These are phyloP conservation scores for Danio kyathit DNA, from an alignment of 2,797 vertebrate species.

Conservation along the genomic window DNA sequence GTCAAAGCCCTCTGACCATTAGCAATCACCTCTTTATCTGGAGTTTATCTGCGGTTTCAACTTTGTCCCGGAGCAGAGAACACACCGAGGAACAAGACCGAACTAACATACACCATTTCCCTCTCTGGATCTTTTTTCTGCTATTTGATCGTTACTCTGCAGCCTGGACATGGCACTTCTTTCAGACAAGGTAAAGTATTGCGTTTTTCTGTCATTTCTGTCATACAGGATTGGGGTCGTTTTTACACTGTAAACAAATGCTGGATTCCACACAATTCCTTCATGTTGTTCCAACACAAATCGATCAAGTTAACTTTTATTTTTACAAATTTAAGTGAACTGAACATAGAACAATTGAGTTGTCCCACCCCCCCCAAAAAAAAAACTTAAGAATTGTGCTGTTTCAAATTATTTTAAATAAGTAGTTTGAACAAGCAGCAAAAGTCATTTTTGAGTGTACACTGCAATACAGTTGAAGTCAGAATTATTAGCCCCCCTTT, in stretches of 20 bases:
- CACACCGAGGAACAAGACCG: constrained; percentile 10
- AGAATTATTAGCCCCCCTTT: too few relatives aligned
- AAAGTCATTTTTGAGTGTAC: too few relatives aligned
- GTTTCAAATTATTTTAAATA: too few relatives aligned
- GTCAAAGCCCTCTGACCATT: constrained; percentile 32
- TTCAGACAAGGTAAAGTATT: constrained; percentile 51
- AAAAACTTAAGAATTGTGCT: too few relatives aligned
- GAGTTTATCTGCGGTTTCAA: constrained; percentile 49
- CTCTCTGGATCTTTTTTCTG: constrained; percentile 25
- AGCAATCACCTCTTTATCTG: constrained; percentile 28
- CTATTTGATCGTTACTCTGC: not conserved
- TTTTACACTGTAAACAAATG: not conserved
- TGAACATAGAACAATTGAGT: too few relatives aligned
- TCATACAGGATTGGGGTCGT: not conserved
- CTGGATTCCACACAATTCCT: too few relatives aligned
- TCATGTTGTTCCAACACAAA: too few relatives aligned
- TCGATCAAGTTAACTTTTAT: too few relatives aligned
- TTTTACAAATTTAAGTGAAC: too few relatives aligned
- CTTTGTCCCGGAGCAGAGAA: constrained; percentile 52
- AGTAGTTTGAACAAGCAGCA: too few relatives aligned
- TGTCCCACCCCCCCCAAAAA: too few relatives aligned
- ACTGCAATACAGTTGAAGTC: too few relatives aligned
- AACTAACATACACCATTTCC: not conserved
- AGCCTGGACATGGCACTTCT: constrained; percentile 42
- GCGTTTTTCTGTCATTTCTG: not conserved